A percentile compares a stretch with the other conserved stretches of the same genome.
phyloP scores from a whole-genome alignment of 2,797 vertebrate genomes.

The Nyctibius grandis region DNA sequence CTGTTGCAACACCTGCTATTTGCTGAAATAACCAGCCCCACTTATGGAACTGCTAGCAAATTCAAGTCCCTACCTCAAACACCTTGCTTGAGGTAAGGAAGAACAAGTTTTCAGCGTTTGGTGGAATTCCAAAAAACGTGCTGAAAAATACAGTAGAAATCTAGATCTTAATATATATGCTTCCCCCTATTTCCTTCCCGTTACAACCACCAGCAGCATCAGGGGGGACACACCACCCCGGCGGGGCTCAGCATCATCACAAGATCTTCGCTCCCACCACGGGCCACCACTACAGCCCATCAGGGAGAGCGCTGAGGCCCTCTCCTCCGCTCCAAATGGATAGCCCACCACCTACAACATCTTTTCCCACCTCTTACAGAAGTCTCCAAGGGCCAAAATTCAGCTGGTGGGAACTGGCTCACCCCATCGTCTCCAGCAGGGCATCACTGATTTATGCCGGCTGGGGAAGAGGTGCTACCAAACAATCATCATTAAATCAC shows the following conservation, averaged over 20 bases:
- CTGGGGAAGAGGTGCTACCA: background rate
- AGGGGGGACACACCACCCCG: background rate
- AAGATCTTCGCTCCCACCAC: rapidly evolving
- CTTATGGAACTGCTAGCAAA: background rate
- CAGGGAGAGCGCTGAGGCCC: rapidly evolving
- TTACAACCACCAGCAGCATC: rapidly evolving
- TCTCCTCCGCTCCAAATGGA: background rate
- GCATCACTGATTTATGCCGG: background rate
- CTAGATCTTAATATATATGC: background rate
- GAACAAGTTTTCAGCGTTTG: background rate
- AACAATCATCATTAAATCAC: background rate
- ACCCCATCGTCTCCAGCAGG: background rate
- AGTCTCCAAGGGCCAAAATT: background rate
- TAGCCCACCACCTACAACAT: background rate
- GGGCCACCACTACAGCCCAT: background rate
- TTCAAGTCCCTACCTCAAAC: background rate
- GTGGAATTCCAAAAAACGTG: background rate
- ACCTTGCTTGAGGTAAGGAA: background rate
- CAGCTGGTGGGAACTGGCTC: background rate
- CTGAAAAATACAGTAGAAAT: background rate
- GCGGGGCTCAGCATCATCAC: rapidly evolving
- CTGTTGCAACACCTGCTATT: background rate
- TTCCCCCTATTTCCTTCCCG: background rate
- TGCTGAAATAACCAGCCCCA: background rate
- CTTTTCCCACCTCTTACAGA: background rate